Conservation (phyloP, 1,140 invertebrate species). For the Ectropis grisescens region DNA sequence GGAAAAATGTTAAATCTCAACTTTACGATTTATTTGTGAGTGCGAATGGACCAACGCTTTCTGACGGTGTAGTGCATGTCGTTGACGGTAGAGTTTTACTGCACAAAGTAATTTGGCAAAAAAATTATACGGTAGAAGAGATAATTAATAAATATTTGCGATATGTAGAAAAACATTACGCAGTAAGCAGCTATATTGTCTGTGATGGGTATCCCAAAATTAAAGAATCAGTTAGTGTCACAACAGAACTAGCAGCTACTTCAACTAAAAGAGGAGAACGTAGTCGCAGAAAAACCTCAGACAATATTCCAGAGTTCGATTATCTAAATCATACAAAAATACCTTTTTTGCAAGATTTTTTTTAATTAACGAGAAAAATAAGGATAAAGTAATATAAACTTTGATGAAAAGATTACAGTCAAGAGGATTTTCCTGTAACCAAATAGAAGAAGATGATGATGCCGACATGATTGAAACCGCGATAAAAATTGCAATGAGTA, state of each 20-base stretch:
- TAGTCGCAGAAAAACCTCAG: constrained; percentile 14
- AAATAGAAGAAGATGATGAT: constrained; percentile 13
- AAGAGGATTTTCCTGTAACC: constrained; percentile 12
- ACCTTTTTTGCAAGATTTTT: constrained; percentile 12
- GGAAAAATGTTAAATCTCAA: no score
- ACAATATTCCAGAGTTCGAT: constrained; percentile 15
- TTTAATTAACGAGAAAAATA: constrained; percentile 14
- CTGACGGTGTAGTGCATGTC: no score
- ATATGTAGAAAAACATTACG: constrained; percentile 10
- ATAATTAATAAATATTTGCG: constrained; percentile 9
- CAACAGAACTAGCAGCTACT: constrained; percentile 13
- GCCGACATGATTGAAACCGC: constrained; percentile 9
- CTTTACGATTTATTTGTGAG: no score
- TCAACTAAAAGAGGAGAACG: constrained; percentile 15
- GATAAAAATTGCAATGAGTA: constrained; percentile 9
- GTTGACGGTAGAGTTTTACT: no score
- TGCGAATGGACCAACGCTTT: no score
- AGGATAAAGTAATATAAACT: constrained; percentile 10
- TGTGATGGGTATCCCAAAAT: constrained; percentile 13
- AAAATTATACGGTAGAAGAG: constrained; percentile 8
- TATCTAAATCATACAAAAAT: constrained; percentile 14
- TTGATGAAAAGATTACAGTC: constrained; percentile 11
- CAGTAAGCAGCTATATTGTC: constrained; percentile 11
- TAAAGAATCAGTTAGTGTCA: constrained; percentile 10
- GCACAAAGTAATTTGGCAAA: no score